Conservation (phyloP, 2,888 invertebrate species). For the Agrypnus murinus region DNA sequence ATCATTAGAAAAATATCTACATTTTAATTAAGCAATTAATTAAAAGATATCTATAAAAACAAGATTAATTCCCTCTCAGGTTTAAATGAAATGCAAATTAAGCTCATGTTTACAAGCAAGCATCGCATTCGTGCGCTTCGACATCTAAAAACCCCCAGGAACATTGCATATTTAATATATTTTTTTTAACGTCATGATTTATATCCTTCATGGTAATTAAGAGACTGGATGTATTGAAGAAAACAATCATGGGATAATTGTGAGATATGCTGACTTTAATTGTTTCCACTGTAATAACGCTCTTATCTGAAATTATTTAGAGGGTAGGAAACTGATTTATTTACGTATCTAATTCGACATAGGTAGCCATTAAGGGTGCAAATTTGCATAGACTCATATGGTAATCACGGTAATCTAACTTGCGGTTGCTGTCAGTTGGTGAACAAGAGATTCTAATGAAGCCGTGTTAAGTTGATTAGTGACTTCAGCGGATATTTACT, state of each 20-base stretch:
- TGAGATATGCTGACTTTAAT: constrained; percentile 38
- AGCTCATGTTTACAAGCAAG: constrained; percentile 9
- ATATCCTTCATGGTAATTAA: constrained; percentile 28
- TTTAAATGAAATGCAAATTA: constrained; percentile 13
- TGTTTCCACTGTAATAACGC: constrained; percentile 2
- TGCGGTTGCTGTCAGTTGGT: constrained; percentile 38
- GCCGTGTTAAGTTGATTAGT: constrained; percentile 43
- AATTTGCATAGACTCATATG: constrained; percentile 51
- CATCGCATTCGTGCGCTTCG: background rate
- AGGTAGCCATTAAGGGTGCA: constrained; percentile 47
- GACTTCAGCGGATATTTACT: constrained; percentile 22
- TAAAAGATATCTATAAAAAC: constrained; percentile 1
- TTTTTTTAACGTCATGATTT: constrained; percentile 30
- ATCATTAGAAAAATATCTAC: background rate
- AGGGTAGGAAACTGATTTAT: constrained; percentile 45
- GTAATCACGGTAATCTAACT: constrained; percentile 46
- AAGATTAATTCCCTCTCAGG: background rate
- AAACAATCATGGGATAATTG: constrained; percentile 46
- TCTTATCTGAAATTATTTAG: constrained; percentile 21
- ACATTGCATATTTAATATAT: background rate
- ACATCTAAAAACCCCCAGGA: too few species aligned
- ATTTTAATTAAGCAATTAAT: background rate
- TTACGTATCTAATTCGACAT: constrained; percentile 49
- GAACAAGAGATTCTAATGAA: constrained; percentile 50
- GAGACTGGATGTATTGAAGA: constrained; percentile 15